Percentiles rank a stretch among this genome's conserved stretches.
Conservation (phyloP, 2,888 invertebrate species). For the Arctia plantaginis region DNA sequence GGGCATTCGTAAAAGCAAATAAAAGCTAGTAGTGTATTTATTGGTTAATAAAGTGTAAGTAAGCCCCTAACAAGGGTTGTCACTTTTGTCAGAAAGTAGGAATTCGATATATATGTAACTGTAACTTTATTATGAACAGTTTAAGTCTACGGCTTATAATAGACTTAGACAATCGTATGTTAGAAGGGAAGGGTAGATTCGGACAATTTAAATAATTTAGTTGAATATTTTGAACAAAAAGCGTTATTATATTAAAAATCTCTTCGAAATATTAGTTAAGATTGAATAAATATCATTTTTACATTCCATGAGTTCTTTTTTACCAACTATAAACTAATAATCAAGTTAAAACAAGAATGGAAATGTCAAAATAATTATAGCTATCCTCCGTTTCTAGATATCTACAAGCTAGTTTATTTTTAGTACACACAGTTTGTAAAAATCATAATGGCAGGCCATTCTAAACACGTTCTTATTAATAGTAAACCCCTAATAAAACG, state of each 20-base stretch:
- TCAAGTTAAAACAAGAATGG: no score
- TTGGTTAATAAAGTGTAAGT: constrained; percentile 9
- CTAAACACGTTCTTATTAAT: not conserved
- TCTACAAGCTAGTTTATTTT: not conserved
- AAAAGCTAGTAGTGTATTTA: constrained; percentile 15
- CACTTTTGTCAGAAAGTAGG: not conserved
- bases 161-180: no score
- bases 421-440: not conserved
- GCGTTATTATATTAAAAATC: no score
- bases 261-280: no score
- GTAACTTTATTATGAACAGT: no score
- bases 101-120: no score
- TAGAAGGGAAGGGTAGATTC: no score
- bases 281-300: not conserved
- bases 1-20: constrained; percentile 20
- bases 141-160: no score
- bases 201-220: no score
- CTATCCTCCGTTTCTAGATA: not conserved
- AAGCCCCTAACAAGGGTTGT: constrained; percentile 13
- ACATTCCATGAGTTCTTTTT: not conserved
- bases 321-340: not conserved
- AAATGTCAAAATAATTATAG: not conserved
- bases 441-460: not conserved
- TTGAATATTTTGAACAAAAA: no score
- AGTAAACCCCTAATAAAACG: constrained; percentile 7